A percentile compares a stretch with the other conserved stretches of the same genome.
These are phyloP conservation scores for Poeciliopsis gracilis DNA, from an alignment of 2,797 vertebrate genomes.

Conservation along the genomic window DNA sequence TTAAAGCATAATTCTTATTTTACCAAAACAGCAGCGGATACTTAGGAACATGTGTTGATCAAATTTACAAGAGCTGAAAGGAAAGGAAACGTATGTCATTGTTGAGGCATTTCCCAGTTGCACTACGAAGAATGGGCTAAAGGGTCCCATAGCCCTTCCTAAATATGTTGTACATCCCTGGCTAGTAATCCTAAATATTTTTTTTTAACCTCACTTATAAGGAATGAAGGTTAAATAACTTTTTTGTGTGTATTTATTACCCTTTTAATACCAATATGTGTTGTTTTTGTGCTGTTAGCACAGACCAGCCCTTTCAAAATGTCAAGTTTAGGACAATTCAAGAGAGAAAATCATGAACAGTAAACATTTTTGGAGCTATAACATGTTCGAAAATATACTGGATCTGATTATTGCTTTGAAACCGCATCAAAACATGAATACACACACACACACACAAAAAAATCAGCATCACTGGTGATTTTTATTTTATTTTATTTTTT, in stretches of 20 bases:
- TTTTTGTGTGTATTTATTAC: not conserved
- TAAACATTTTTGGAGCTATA: not conserved
- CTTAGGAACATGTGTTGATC: conserved; percentile 37
- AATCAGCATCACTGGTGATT: not conserved
- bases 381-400: not conserved
- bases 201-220: not conserved
- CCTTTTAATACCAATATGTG: not conserved
- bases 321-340: not conserved
- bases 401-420: not conserved
- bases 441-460: not conserved
- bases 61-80: conserved; percentile 22
- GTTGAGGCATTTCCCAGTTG: not conserved
- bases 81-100: conserved; percentile 13
- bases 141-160: not conserved
- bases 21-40: conserved; percentile 52
- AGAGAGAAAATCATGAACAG: not conserved
- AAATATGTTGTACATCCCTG: not conserved
- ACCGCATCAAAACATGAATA: not conserved
- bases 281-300: not conserved
- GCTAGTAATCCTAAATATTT: not conserved
- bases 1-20: conserved; percentile 46
- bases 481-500: not conserved
- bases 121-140: not conserved
- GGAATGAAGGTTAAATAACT: not conserved
- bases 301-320: not conserved